Base-by-base conservation (phyloP, 92 coral and sea anemone species). In the Epizoanthus scotinus region DNA sequence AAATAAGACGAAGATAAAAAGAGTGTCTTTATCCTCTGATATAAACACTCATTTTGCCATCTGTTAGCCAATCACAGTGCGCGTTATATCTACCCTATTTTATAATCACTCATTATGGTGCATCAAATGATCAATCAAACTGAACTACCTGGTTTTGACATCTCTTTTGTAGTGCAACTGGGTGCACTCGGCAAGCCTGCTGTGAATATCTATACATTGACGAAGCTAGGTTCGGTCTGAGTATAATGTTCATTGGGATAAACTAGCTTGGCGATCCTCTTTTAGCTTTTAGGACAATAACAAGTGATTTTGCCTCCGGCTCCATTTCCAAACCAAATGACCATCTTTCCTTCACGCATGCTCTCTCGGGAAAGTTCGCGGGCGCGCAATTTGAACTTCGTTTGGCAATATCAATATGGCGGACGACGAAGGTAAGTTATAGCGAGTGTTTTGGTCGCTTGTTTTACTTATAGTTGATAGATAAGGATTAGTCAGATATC, bases 381-480 rank as follows among this genome's bases (percentile, higher is more conserved):
- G 86, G 86, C 89, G 81, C 85, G 54, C 40, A 18, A 42, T 54
- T 55, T 44, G 36, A 72, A 67, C 13, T 14, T 9, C 17, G 27
- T 34, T 34, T 34, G 40, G 52, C 59, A 85, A 85, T 7, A 85
- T 85, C 59, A 85, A 85, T 7, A 85, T 85, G 89, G 89, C 85
- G 66, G 89, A 85, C 75, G 69, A 85, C 31, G 77, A 70, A 79
- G 70, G 73, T 67, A 24, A 77, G 68, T 20, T 60, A 27, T 68
- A 31, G 1, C 36, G 36, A 31, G 36, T 47, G 13, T 34, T n/a
- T 63, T 22, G 72, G 6, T 55, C 12, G 62, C n/a, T 12, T 26
- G 9, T 31, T 19, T 50, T n/a, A n/a, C n/a, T n/a, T 19, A 18
- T 79, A 20, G 38, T 3, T 61, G 62, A 47, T 83, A 8, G 0